These are phyloP conservation scores for Anser brachyrhynchus DNA, from an alignment of 2,113 vertebrate genomes.

Conservation along the genomic window DNA sequence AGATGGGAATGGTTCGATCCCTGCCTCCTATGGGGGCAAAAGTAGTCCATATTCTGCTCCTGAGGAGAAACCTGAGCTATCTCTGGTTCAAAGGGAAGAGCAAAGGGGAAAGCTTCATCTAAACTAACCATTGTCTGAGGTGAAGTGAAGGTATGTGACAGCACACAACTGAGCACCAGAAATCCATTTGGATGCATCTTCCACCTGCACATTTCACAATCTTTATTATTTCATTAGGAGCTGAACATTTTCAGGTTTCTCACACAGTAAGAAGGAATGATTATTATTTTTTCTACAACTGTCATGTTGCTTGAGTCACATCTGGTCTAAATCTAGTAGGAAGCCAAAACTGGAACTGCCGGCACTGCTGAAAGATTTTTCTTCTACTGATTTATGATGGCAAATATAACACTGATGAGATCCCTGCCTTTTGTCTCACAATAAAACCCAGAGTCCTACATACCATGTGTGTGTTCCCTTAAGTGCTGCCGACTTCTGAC, in stretches of 20 bases:
- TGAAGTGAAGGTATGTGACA: neutral
- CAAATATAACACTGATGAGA: neutral
- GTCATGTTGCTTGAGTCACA: neutral
- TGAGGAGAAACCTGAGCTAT: neutral
- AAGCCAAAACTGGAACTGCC: constrained; percentile 19
- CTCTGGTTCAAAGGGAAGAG: neutral
- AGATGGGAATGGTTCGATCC: neutral
- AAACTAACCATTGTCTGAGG: neutral
- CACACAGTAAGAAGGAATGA: neutral
- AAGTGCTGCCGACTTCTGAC: neutral
- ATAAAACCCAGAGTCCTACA: neutral
- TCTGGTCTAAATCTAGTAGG: constrained; percentile 24
- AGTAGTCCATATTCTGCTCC: neutral
- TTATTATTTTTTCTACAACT: neutral
- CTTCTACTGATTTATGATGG: neutral
- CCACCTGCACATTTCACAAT: neutral
- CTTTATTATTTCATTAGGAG: neutral
- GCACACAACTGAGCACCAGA: neutral
- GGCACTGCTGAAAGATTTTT: neutral
- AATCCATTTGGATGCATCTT: neutral
- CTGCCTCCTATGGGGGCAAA: neutral
- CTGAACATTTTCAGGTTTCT: neutral
- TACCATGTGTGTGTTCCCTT: neutral
- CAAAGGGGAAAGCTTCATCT: neutral
- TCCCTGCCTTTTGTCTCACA: neutral